These are phyloP conservation scores for Rissa tridactyla DNA, from an alignment of 2,113 vertebrate genomes.

Conservation along the genomic window DNA sequence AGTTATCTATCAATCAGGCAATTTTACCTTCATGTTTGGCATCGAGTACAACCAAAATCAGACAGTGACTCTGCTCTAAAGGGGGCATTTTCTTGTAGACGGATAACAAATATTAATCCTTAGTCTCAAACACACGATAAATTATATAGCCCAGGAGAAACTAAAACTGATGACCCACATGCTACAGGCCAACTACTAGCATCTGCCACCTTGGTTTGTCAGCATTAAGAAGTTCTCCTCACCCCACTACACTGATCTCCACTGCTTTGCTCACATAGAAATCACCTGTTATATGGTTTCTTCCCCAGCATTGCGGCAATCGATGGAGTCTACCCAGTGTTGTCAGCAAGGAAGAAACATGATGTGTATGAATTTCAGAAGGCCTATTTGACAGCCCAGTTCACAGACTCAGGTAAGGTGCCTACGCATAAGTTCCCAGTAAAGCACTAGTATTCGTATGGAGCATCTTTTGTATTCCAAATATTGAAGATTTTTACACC, in stretches of 20 bases:
- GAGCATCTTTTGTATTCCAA: background rate
- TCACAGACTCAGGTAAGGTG: background rate
- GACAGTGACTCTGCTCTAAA: background rate
- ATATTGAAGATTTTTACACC: background rate
- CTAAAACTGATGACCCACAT: background rate
- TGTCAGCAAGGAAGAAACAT: background rate
- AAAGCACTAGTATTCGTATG: background rate
- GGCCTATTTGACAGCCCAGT: background rate
- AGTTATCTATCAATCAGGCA: background rate
- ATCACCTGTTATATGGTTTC: background rate
- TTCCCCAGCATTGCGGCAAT: background rate
- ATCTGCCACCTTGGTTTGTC: background rate
- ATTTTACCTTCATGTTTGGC: background rate
- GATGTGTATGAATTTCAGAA: background rate
- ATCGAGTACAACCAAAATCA: background rate
- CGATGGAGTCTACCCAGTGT: background rate
- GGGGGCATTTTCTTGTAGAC: background rate
- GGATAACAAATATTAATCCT: background rate
- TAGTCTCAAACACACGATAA: background rate
- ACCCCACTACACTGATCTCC: background rate
- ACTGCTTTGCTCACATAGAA: background rate
- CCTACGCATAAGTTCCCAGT: background rate
- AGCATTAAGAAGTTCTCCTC: background rate
- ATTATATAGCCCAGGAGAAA: background rate
- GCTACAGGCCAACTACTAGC: background rate